Conservation (phyloP, 2,797 vertebrate species). For the Clangula hyemalis region DNA sequence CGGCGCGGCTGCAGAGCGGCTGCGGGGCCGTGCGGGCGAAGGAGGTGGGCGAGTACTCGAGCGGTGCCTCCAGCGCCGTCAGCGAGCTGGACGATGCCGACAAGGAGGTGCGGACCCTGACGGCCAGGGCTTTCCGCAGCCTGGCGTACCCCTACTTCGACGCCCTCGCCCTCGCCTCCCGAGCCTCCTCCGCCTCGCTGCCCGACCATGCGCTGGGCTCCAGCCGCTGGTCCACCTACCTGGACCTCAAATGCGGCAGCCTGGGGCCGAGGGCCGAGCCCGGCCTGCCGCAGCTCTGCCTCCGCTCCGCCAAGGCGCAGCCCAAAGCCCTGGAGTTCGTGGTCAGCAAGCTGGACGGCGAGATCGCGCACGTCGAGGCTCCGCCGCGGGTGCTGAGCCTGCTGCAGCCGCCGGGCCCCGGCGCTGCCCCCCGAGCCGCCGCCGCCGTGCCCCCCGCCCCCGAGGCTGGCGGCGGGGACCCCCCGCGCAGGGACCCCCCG, state of each 20-base stretch:
- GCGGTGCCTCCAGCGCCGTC: conserved; percentile 94
- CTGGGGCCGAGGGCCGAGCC: conserved; percentile 82
- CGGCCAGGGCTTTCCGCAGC: conserved; percentile 94
- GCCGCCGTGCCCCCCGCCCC: conserved; percentile 72
- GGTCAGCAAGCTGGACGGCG: conserved; percentile 80
- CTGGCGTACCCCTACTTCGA: conserved; percentile 95
- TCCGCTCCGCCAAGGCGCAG: conserved; percentile 79
- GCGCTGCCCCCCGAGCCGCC: conserved; percentile 69
- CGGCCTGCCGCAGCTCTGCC: conserved; percentile 75
- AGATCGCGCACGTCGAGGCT: conserved; percentile 77
- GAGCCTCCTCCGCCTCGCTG: conserved; percentile 88
- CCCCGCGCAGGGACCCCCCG: too few species aligned
- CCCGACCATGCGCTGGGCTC: conserved; percentile 87
- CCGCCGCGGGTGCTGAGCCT: conserved; percentile 82
- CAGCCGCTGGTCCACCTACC: conserved; percentile 92
- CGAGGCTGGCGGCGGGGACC: background rate
- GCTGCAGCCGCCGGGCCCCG: conserved; percentile 85
- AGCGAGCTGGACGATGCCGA: conserved; percentile 98
- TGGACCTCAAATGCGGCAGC: conserved; percentile 89
- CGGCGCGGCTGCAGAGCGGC: conserved; percentile 88
- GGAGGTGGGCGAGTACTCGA: conserved; percentile 91
- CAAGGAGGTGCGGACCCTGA: conserved; percentile 96
- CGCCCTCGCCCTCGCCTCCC: conserved; percentile 90
- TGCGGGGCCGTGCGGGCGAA: conserved; percentile 73
- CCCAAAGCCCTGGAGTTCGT: conserved; percentile 82